phyloP scores from a whole-genome alignment of 2,888 invertebrate genomes.

The Scaeva pyrastri region DNA sequence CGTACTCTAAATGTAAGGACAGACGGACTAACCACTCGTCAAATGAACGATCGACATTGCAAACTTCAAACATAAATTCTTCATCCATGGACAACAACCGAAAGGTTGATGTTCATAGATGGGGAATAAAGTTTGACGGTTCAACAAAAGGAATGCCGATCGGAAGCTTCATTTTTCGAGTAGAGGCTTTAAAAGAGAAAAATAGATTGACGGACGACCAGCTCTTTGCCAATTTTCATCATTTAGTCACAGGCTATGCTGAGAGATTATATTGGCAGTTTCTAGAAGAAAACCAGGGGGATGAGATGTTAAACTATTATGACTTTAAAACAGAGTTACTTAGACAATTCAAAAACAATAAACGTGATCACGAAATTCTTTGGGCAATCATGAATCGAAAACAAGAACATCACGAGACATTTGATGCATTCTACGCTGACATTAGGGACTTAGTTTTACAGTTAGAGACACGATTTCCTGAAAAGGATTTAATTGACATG shows the following conservation, averaged over 20 bases:
- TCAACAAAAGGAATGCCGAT: background rate
- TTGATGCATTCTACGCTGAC: background rate
- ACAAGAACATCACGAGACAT: background rate
- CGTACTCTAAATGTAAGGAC: background rate
- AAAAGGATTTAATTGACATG: background rate
- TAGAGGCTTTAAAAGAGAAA: background rate
- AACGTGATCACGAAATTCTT: background rate
- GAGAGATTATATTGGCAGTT: slow-evolving; percentile 16
- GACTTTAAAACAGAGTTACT: background rate
- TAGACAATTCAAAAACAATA: background rate
- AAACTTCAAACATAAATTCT: background rate
- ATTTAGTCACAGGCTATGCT: background rate
- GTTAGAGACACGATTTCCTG: background rate
- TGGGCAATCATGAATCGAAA: slow-evolving; percentile 1
- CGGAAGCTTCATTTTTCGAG: slow-evolving; percentile 6
- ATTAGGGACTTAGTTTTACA: background rate
- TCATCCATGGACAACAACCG: background rate
- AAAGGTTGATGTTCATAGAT: slow-evolving; percentile 6
- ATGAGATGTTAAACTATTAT: background rate
- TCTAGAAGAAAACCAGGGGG: background rate
- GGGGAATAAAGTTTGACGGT: slow-evolving; percentile 23
- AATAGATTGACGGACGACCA: background rate
- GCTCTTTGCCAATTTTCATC: background rate
- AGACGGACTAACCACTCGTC: background rate
- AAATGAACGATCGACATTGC: background rate